Evolutionary conservation across 1,140 invertebrate genomes (phyloP).

Genomic region (Drosophila willistoni): DNA sequence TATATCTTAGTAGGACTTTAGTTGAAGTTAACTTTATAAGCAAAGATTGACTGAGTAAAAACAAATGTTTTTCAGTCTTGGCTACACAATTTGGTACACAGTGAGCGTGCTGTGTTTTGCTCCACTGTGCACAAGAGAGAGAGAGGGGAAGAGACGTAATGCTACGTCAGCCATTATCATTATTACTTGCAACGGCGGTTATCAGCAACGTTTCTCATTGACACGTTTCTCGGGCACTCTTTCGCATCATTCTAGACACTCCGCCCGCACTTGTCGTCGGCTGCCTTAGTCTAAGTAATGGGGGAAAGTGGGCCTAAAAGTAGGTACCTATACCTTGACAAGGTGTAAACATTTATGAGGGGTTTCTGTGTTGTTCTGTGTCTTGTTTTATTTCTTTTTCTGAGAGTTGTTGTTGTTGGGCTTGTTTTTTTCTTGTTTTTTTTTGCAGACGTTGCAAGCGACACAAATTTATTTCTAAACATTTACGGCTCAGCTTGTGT

Average conservation of each 20-base stretch:
- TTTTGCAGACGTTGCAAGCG: slow-evolving; percentile 64
- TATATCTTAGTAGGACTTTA: too few relatives aligned
- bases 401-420: slow-evolving; percentile 42
- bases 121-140: slow-evolving; percentile 45
- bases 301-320: slow-evolving; percentile 24
- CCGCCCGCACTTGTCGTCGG: slow-evolving; percentile 9
- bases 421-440: slow-evolving; percentile 35
- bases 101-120: not conserved
- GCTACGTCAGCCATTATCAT: slow-evolving; percentile 71
- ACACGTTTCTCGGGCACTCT: slow-evolving; percentile 59
- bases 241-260: not conserved
- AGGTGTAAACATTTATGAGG: slow-evolving; percentile 79
- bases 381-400: slow-evolving; percentile 11
- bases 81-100: too few relatives aligned
- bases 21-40: too few relatives aligned
- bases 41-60: too few relatives aligned
- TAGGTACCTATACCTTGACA: slow-evolving; percentile 41
- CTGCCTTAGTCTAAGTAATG: slow-evolving; percentile 1
- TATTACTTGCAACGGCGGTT: slow-evolving; percentile 61
- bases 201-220: slow-evolving; percentile 65
- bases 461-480: slow-evolving; percentile 78
- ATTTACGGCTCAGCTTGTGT: slow-evolving; percentile 65
- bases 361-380: slow-evolving; percentile 25
- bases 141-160: slow-evolving; percentile 8
- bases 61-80: too few relatives aligned